Evolutionary conservation across 37 sponge, comb jelly and placozoan species (phyloP).

Genomic region (Beroe forskalii): DNA sequence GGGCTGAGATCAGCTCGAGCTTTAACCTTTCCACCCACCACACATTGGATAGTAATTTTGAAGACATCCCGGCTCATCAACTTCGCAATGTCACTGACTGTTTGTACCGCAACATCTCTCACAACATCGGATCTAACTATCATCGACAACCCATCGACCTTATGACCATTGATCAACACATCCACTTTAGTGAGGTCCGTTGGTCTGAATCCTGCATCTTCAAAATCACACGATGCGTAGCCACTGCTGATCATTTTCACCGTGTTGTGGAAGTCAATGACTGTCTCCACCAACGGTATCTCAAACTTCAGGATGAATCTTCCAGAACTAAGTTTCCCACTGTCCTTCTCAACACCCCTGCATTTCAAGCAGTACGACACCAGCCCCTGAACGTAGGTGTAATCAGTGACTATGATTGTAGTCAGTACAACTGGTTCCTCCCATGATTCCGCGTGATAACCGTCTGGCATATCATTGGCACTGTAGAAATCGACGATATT

Average conservation of each 20-base stretch:
- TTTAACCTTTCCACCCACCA: constrained; percentile 75
- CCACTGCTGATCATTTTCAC: constrained; percentile 86
- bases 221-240: constrained; percentile 96
- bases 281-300: constrained; percentile 84
- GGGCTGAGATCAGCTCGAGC: constrained; percentile 65
- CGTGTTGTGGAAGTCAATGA: constrained; percentile 83
- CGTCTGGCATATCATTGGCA: constrained; percentile 67
- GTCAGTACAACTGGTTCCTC: constrained; percentile 83
- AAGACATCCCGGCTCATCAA: not conserved
- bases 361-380: constrained; percentile 75
- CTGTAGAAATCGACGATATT: not conserved
- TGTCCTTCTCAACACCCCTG: constrained; percentile 72
- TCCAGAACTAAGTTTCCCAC: constrained; percentile 71
- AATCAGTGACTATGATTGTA: constrained; percentile 78
- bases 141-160: constrained; percentile 83
- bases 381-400: constrained; percentile 72
- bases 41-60: constrained; percentile 77
- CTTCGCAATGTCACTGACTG: constrained; percentile 19
- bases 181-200: constrained; percentile 87
- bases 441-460: constrained; percentile 45
- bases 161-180: constrained; percentile 81
- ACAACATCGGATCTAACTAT: constrained; percentile 72
- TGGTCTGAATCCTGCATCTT: constrained; percentile 78
- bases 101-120: not conserved
- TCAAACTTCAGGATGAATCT: constrained; percentile 78